phyloP scores from a whole-genome alignment of 2,113 vertebrate species.

The Octodon degus region DNA sequence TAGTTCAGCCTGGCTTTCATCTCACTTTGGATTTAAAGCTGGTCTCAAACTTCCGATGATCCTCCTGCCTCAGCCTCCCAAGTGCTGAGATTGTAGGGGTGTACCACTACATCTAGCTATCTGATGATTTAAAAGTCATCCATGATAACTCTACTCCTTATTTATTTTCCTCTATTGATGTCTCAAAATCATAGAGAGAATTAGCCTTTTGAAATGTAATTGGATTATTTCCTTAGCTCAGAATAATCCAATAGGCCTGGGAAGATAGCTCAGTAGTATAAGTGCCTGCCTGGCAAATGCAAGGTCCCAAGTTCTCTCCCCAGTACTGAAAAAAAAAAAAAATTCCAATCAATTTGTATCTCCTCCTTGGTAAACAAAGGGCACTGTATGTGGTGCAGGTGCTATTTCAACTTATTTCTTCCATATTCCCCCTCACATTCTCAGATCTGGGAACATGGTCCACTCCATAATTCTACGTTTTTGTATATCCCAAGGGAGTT shows the following conservation, averaged over 20 bases:
- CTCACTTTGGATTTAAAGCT: no score
- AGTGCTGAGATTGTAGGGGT: no score
- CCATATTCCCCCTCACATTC: not conserved
- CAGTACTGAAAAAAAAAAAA: no score
- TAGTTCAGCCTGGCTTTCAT: no score
- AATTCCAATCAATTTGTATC: not conserved
- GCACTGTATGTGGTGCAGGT: not conserved
- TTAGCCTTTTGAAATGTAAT: constrained; percentile 1
- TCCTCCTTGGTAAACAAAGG: not conserved
- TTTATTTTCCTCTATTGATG: not conserved
- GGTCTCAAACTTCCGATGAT: no score
- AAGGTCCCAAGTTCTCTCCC: no score
- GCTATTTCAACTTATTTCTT: not conserved
- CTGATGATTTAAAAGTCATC: not conserved
- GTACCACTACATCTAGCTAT: no score
- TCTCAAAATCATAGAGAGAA: not conserved
- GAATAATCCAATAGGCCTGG: not conserved
- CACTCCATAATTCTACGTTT: not conserved
- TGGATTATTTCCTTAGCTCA: not conserved
- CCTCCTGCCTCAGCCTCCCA: no score
- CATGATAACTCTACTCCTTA: not conserved
- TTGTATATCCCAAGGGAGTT: not conserved
- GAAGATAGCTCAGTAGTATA: no score
- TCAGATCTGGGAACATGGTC: not conserved
- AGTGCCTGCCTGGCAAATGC: no score